Evolutionary conservation across 2,797 vertebrate species (phyloP).

Genomic region (Saxicola maurus): DNA sequence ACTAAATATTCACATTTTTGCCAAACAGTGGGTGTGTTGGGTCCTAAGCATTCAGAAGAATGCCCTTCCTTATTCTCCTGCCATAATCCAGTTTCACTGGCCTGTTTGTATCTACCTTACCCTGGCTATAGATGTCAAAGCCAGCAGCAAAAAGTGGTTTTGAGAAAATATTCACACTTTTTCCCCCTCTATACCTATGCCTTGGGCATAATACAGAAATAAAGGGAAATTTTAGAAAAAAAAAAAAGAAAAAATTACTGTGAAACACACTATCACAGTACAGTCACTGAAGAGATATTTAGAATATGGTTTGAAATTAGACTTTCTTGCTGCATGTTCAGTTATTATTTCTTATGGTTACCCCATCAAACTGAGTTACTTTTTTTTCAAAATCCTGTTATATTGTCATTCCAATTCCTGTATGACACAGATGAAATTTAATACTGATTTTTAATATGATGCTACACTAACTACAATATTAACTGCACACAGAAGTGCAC

Average conservation of each 20-base stretch:
- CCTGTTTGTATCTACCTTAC: background rate
- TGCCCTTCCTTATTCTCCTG: background rate
- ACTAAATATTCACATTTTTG: background rate
- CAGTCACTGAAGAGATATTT: background rate
- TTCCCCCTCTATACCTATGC: accelerated
- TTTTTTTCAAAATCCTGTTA: background rate
- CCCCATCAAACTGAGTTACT: background rate
- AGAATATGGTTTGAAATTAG: background rate
- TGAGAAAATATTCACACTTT: background rate
- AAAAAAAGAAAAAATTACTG: accelerated
- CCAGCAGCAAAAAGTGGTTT: background rate
- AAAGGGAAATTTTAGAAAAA: background rate
- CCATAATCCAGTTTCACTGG: background rate
- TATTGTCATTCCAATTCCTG: background rate
- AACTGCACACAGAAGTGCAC: background rate
- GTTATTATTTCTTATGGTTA: background rate
- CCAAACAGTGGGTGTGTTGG: background rate
- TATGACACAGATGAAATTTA: background rate
- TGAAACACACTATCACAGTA: background rate
- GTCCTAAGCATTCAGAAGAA: background rate
- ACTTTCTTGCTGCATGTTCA: background rate
- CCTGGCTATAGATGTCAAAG: background rate
- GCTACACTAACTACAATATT: background rate
- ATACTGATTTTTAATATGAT: background rate
- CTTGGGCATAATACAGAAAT: background rate